Conservation (phyloP, 2,797 vertebrate genomes). For the Kryptolebias ocellatus region DNA sequence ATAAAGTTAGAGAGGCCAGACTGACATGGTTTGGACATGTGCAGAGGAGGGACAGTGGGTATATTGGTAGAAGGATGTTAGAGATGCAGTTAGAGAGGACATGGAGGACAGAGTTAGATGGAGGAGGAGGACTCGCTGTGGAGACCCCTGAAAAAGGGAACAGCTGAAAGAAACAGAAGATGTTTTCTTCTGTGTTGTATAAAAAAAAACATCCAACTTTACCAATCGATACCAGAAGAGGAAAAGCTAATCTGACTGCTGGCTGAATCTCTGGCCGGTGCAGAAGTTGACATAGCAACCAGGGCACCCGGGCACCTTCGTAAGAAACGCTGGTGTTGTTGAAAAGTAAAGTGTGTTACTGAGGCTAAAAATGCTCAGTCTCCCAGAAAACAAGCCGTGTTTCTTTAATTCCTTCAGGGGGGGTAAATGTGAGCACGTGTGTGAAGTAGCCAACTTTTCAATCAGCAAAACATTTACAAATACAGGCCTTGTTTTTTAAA, state of each 20-base stretch:
- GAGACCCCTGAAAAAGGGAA: no score
- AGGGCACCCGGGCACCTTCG: conserved; percentile 37
- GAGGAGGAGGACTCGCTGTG: no score
- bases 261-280: conserved; percentile 22
- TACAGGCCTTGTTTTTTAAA: conserved; percentile 32
- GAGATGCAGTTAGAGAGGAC: no score
- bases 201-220: background rate
- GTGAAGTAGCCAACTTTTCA: conserved; percentile 38
- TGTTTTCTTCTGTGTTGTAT: background rate
- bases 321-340: conserved; percentile 31
- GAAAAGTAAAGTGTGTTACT: conserved; percentile 27
- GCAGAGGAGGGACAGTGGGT: no score
- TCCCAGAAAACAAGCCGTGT: conserved; percentile 13
- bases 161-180: background rate
- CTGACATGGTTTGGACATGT: no score
- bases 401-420: background rate
- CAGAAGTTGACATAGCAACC: conserved; percentile 60
- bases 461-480: conserved; percentile 26
- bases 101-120: no score
- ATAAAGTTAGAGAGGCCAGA: no score
- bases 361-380: conserved; percentile 39
- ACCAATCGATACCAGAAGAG: background rate
- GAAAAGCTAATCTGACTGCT: conserved; percentile 11
- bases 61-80: no score
- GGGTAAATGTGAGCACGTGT: conserved; percentile 13